Base-by-base conservation (phyloP, 1,140 invertebrate genomes). In the Hermatobates lingyangjiaoensis region DNA sequence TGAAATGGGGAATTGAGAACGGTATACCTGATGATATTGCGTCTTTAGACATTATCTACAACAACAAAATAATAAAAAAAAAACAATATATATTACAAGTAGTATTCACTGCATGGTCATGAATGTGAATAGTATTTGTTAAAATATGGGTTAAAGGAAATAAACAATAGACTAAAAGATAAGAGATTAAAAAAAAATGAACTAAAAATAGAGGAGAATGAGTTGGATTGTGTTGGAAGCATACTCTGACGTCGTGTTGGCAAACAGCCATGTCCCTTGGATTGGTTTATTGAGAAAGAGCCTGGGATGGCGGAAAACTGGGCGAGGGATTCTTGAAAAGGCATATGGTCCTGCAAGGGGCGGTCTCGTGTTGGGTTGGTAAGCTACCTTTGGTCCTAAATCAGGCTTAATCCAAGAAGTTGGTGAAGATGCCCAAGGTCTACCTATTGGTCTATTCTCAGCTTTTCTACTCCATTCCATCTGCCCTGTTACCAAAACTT, bases 291-390 rank as follows among this genome's bases (percentile, higher is more conserved):
- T 74, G 57, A 89, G 75, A 68, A 83, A 84, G 59, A 87, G 76
- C 56, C 82, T 76, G 27, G 85, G 85, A 61, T 74, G 74, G 64
- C 80, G 75, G 77, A 82, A 80, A 52, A 80, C 79, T 38, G 83
- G 82, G 55, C 76, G 71, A 23, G 87, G 87, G 48, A 88, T 78
- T 53, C 83, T 75, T 61, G 86, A 89, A 71, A 91, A 91, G 45
- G 87, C 87, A 64, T 87, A 91, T 53, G 86, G 87, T 42, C 87
- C 87, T 50, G 83, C 87, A 56, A 82, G 68, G 12, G 86, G 84
- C 26, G 85, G 81, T 58, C 85, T 69, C 2, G 83, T 85, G 55
- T 75, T 81, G 27, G 77, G 71, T 57, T 73, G 61, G 34, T 65
- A 60, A 4, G 60, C 57, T 27, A 69, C 57, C n/a, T 68, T 64